Evolutionary conservation across 1,140 invertebrate species (phyloP).

Genomic region (Tetramorium alpestre): DNA sequence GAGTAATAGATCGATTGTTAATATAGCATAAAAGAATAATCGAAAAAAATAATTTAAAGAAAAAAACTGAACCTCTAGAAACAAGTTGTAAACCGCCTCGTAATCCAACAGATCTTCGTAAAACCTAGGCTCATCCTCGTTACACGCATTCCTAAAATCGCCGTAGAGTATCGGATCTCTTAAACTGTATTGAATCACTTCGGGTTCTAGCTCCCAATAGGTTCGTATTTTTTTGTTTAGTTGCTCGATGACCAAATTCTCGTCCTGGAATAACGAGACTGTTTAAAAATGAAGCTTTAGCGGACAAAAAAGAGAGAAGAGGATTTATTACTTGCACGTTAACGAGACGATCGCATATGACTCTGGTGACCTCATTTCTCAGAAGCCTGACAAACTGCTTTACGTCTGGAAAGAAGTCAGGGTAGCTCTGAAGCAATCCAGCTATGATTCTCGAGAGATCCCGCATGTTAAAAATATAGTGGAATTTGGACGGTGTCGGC

Average conservation of each 20-base stretch:
- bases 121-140: conserved; percentile 90
- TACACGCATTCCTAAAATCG: conserved; percentile 94
- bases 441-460: conserved; percentile 94
- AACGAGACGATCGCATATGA: conserved; percentile 95
- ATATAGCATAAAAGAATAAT: not conserved
- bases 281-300: conserved; percentile 1
- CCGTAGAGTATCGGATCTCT: conserved; percentile 94
- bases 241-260: conserved; percentile 83
- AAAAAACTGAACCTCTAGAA: conserved; percentile 91
- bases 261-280: conserved; percentile 82
- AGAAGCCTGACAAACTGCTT: conserved; percentile 93
- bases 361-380: conserved; percentile 95
- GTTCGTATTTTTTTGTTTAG: conserved; percentile 85
- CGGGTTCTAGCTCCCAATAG: conserved; percentile 84
- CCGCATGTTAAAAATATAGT: conserved; percentile 97
- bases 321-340: conserved; percentile 87
- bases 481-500: conserved; percentile 97
- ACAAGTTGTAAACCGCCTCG: conserved; percentile 93
- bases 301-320: not conserved
- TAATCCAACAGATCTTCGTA: conserved; percentile 97
- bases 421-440: conserved; percentile 91
- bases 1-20: not conserved
- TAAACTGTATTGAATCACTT: conserved; percentile 89
- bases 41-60: not conserved
- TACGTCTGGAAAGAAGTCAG: conserved; percentile 88